Percentiles rank a stretch among this genome's conserved stretches.
Conservation (phyloP, 2,888 invertebrate genomes). For the Eilema caniola region DNA sequence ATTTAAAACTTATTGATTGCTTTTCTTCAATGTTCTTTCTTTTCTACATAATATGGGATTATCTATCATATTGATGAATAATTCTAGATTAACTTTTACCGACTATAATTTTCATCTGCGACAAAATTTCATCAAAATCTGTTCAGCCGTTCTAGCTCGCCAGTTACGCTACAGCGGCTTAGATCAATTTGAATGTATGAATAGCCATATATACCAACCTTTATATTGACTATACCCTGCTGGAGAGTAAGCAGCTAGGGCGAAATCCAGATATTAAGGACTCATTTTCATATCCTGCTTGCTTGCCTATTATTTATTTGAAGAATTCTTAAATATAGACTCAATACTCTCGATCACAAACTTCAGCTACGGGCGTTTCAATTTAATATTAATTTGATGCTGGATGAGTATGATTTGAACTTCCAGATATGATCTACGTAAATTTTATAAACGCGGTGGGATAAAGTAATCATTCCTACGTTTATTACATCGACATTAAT, state of each 20-base stretch:
- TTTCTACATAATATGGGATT: not conserved
- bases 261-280: too few species aligned
- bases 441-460: slow-evolving; percentile 22
- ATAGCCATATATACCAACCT: too few species aligned
- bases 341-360: not conserved
- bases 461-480: slow-evolving; percentile 19
- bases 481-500: slow-evolving; percentile 38
- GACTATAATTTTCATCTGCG: not conserved
- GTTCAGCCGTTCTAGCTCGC: not conserved
- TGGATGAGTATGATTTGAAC: not conserved
- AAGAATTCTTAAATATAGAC: too few species aligned
- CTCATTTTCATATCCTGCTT: too few species aligned
- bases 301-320: too few species aligned
- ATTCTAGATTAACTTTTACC: too few species aligned
- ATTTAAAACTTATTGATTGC: not conserved
- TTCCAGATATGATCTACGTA: not conserved
- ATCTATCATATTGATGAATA: not conserved
- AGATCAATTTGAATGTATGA: too few species aligned
- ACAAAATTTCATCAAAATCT: not conserved
- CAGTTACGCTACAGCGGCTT: too few species aligned
- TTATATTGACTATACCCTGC: too few species aligned
- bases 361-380: not conserved
- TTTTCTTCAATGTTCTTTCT: not conserved
- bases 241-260: too few species aligned
- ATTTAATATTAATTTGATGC: not conserved